Evolutionary conservation across 2,888 invertebrate genomes (phyloP), one percentile per base, ranked within the genome.

Genomic region (Celastrina argiolus): DNA sequence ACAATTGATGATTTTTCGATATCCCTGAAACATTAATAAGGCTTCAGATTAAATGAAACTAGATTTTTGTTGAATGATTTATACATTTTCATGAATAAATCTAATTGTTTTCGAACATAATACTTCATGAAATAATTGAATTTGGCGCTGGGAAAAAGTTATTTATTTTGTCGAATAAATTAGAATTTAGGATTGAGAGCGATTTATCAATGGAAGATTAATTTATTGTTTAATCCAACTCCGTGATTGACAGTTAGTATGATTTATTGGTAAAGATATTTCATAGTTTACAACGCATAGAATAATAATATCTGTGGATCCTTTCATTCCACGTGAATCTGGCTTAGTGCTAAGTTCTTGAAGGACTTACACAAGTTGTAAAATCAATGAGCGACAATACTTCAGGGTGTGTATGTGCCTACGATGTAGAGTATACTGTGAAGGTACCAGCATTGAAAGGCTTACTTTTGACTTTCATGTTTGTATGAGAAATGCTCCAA

Each of bases 91-190:
- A 22, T 51, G 12, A 51, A 51, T 26, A 51, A 51, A 51, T 51
- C 51, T 10, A 51, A 51, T 51, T 51, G 51, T 51, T 26, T 51
- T 51, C 22, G 8, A 51, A 51, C 22, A 22, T 51, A 51, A 51
- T 51, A 51, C 51, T 51, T 51, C 22, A 51, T 51, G 51, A 16
- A 51, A 51, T 51, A 51, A 51, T 51, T 51, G 51, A 51, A 51
- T 51, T 51, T 26, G 5, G 7, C 51, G 51, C 22, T 51, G 51
- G 22, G 51, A 51, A 51, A 51, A 51, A 12, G 22, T 51, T 51
- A 51, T 51, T 22, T 26, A 22, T 51, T 51, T 26, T 51, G 22
- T 12, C 12, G 51, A 51, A 51, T 26, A 22, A 51, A 51, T 51
- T 51, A 51, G 22, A 51, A 22, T 51, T 41, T 51, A 51, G 51